These are phyloP conservation scores for Dicrurus megarhynchus DNA, from an alignment of 2,113 vertebrate species.

Conservation along the genomic window DNA sequence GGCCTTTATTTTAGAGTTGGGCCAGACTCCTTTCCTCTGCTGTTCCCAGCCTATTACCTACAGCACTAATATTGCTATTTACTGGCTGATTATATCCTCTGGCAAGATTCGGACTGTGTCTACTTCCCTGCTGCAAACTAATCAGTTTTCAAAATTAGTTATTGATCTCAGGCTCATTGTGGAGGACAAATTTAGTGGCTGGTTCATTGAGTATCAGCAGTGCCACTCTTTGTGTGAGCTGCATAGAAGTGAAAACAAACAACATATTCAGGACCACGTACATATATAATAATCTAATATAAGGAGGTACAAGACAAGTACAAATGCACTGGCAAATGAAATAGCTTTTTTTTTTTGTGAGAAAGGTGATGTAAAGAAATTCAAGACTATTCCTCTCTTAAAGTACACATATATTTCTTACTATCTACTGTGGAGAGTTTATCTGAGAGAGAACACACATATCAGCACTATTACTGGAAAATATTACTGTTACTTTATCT, in stretches of 20 bases:
- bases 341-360: neutral
- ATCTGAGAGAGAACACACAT: neutral
- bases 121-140: conserved; percentile 90
- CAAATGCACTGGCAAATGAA: neutral
- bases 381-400: neutral
- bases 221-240: conserved; percentile 57
- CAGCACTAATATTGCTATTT: conserved; percentile 81
- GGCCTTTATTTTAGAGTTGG: conserved; percentile 43
- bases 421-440: neutral
- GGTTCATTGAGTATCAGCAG: conserved; percentile 79
- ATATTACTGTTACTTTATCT: neutral
- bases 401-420: neutral
- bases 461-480: neutral
- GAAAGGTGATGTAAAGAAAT: neutral
- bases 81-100: conserved; percentile 93
- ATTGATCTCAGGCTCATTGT: conserved; percentile 87
- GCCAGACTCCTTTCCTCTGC: conserved; percentile 31
- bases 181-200: conserved; percentile 79
- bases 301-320: conserved; percentile 24
- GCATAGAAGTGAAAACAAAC: conserved; percentile 49
- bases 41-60: conserved; percentile 73
- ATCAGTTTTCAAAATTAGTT: conserved; percentile 99
- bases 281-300: conserved; percentile 41
- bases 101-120: conserved; percentile 85
- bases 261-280: conserved; percentile 37